A percentile compares a stretch with the other conserved stretches of the same genome.
phyloP scores from a whole-genome alignment of 2,797 vertebrate genomes.

The Lithobates pipiens region DNA sequence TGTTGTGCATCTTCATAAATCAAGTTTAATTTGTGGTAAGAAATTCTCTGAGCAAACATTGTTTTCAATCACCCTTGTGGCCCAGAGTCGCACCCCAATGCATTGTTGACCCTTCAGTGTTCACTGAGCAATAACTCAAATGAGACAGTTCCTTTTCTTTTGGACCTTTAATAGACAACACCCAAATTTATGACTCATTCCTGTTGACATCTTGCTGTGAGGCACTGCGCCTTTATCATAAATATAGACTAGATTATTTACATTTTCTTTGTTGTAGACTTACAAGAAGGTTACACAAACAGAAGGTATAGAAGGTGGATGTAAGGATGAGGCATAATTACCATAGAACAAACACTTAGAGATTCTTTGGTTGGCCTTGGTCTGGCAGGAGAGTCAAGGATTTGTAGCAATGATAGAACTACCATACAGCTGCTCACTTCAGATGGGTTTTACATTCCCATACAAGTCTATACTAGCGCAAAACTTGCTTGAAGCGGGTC shows the following conservation, averaged over 20 bases:
- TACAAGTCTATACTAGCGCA: too few relatives aligned
- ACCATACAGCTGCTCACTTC: too few relatives aligned
- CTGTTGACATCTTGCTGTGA: not conserved
- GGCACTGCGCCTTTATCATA: not conserved
- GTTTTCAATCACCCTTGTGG: not conserved
- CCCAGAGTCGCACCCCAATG: not conserved
- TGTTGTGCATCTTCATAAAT: not conserved
- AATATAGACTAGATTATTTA: not conserved
- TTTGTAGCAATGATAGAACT: too few relatives aligned
- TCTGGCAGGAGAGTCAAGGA: too few relatives aligned
- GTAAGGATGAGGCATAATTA: not conserved
- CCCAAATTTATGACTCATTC: not conserved
- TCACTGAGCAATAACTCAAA: not conserved
- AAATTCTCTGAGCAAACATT: not conserved
- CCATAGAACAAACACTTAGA: not conserved
- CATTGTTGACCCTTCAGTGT: not conserved
- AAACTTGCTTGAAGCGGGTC: too few relatives aligned
- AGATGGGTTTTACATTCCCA: too few relatives aligned
- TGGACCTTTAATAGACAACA: not conserved
- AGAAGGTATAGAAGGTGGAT: not conserved
- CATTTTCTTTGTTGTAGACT: not conserved
- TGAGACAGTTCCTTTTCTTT: not conserved
- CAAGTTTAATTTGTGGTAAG: not conserved
- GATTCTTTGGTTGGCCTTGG: not conserved
- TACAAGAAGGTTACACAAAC: not conserved